Percentiles rank a stretch among this genome's conserved stretches.
Evolutionary conservation across 2,888 invertebrate species (phyloP).

Genomic region (Nesidiocoris tenuis): DNA sequence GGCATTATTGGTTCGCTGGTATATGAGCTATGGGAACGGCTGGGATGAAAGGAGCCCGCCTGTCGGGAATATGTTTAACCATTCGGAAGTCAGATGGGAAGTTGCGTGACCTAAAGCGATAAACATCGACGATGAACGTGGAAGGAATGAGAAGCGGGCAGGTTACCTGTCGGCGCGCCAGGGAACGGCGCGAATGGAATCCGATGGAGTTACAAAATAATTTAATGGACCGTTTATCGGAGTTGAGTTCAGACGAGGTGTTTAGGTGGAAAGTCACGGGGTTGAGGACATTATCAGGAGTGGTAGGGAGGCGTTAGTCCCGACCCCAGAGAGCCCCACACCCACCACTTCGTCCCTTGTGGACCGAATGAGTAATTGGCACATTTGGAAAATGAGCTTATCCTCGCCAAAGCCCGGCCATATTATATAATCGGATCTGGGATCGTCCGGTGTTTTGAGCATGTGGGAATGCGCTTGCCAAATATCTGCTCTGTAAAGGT

Average conservation of each 20-base stretch:
- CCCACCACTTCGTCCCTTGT: neutral
- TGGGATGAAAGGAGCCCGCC: neutral
- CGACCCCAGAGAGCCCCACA: neutral
- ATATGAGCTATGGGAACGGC: too few species aligned
- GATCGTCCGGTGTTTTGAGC: neutral
- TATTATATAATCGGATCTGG: neutral
- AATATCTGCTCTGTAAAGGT: too few species aligned
- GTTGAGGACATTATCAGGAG: too few species aligned
- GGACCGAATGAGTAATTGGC: conserved; percentile 14
- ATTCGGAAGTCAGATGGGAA: neutral
- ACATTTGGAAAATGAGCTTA: conserved; percentile 27
- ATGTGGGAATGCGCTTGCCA: neutral
- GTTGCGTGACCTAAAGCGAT: conserved; percentile 13
- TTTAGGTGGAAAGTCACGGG: neutral
- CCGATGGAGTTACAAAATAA: conserved; percentile 23
- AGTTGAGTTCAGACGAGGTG: neutral
- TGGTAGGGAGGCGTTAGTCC: neutral
- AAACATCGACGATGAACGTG: conserved; percentile 5
- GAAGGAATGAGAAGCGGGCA: neutral
- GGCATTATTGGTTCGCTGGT: too few species aligned
- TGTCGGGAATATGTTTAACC: neutral
- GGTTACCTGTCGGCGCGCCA: neutral
- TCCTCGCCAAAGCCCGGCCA: neutral
- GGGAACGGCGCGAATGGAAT: conserved; percentile 9
- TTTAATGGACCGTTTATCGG: conserved; percentile 20